Evolutionary conservation across 2,797 vertebrate genomes (phyloP), one percentile per base, ranked within the genome.

Genomic region (Pelobates cultripes): DNA sequence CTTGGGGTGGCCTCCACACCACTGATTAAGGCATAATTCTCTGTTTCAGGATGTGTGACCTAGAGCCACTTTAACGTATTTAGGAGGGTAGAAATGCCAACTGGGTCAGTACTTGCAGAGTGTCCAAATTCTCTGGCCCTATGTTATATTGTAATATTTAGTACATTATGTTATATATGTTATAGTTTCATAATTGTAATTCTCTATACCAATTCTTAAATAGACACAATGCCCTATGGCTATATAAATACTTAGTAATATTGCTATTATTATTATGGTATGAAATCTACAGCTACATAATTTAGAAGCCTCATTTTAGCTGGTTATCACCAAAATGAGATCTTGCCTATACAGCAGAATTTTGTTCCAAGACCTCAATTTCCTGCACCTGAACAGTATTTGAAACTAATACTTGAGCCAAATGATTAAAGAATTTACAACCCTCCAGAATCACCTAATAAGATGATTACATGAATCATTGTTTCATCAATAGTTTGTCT

Each of bases 351-450:
- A 71, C 9, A 53, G 70, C n/a, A 53, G 71, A 82, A 81, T 40
- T 55, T 76, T 76, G 68, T 77, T 82, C 68, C 74, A 77, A 71
- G 80, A 82, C 76, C 55, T 64, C 67, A 76, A 71, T 82, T 82
- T 77, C 77, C 80, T 71, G 80, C 80, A 82, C 80, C 80, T 82
- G 74, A 82, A 82, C 70, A 69, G 66, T 67, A 82, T 77, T 82
- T 82, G 80, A 76, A 77, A 82, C 73, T 72, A 71, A 82, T 77
- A 77, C 68, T n/a, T 72, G 44, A 55, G 68, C 74, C 60, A 72
- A 76, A 82, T 82, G 80, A 82, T 82, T 82, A 82, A 82, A 72
- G 74, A 77, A 77, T 77, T 77, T 76, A 82, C 68, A 72, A 67
- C 68, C 80, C 80, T 60, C 47, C 44, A 75, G 69, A 67, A 76